Conservation (phyloP, 2,797 vertebrate species). For the Bradypodion pumilum region DNA sequence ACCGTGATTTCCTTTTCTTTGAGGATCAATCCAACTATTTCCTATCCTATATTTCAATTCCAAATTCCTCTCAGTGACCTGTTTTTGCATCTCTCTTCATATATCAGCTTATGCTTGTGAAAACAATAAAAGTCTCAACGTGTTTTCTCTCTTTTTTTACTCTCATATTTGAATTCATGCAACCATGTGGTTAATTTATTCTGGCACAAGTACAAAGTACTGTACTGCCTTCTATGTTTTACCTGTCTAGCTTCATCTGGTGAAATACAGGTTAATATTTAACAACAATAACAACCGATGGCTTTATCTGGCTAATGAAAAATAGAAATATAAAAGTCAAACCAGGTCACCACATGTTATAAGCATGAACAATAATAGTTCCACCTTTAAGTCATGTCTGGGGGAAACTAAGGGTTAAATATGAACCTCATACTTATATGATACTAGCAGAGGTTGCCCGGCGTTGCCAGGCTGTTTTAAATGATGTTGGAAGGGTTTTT, state of each 20-base stretch:
- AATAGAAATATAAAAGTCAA: conserved; percentile 43
- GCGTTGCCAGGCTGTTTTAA: too few relatives aligned
- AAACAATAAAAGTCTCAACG: not conserved
- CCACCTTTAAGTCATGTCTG: conserved; percentile 15
- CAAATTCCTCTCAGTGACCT: conserved; percentile 30
- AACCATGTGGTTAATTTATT: conserved; percentile 39
- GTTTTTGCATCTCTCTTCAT: conserved; percentile 1
- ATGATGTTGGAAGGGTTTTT: too few relatives aligned
- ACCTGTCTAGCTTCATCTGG: conserved; percentile 32
- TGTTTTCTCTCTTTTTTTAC: not conserved
- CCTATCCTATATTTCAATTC: conserved; percentile 48
- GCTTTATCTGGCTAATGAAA: conserved; percentile 53
- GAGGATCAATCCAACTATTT: conserved; percentile 38
- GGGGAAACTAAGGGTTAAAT: not conserved
- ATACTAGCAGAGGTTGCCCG: too few relatives aligned
- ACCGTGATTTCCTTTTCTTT: conserved; percentile 42
- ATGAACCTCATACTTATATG: conserved; percentile 2
- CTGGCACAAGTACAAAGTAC: conserved; percentile 28
- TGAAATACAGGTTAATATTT: conserved; percentile 63
- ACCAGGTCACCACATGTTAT: conserved; percentile 48
- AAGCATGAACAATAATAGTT: conserved; percentile 19
- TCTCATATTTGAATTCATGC: conserved; percentile 14
- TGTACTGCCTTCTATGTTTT: conserved; percentile 9
- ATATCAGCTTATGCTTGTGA: not conserved
- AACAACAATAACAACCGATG: conserved; percentile 53